phyloP scores from a whole-genome alignment of 2,888 invertebrate species.

The Polyommatus iphigenia region DNA sequence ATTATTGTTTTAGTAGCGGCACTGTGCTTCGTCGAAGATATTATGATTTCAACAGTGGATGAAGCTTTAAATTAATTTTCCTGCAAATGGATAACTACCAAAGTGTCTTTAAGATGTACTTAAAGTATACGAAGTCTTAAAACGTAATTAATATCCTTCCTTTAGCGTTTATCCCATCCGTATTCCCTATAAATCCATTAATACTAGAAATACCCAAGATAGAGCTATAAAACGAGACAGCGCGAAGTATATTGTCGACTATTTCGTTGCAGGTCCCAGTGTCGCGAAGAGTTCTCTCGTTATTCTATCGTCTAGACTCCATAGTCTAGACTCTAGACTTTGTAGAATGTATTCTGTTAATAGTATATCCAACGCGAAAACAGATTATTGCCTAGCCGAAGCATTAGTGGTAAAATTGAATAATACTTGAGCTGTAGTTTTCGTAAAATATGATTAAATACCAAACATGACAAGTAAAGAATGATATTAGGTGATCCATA shows the following conservation, averaged over 20 bases:
- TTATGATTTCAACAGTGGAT: background rate
- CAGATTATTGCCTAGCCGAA: background rate
- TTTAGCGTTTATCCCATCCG: background rate
- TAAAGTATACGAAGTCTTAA: background rate
- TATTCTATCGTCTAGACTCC: slow-evolving; percentile 18
- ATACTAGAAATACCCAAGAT: background rate
- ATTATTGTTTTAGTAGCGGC: background rate
- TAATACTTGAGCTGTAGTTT: background rate
- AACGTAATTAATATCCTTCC: background rate
- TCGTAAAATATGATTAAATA: background rate
- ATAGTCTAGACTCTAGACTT: slow-evolving; percentile 5
- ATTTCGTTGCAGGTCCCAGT: slow-evolving; percentile 8
- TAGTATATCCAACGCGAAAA: background rate
- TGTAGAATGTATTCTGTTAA: background rate
- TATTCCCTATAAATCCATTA: background rate
- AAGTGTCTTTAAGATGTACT: background rate
- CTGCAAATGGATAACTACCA: no score
- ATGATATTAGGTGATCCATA: background rate
- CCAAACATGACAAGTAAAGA: background rate
- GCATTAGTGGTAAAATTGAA: background rate
- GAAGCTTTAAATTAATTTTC: no score
- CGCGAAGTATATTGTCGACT: background rate
- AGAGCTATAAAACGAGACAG: background rate
- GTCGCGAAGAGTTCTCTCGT: slow-evolving; percentile 9
- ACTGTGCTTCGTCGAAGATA: background rate